phyloP scores from a whole-genome alignment of 2,888 invertebrate genomes.

The Orthosia incerta region DNA sequence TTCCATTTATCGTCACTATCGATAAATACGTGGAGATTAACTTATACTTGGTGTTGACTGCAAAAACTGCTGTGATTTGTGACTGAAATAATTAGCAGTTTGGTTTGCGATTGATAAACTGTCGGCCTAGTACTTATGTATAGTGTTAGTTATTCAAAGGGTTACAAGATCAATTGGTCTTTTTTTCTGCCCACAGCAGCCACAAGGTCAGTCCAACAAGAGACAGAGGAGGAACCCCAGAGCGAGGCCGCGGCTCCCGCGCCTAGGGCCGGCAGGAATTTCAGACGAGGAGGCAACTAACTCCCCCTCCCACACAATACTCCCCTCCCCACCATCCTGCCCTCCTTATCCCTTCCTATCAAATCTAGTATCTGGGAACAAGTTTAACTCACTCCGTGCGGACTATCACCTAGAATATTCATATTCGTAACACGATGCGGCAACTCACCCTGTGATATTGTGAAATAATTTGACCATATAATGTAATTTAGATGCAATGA shows the following conservation, averaged over 20 bases:
- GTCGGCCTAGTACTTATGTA: not conserved
- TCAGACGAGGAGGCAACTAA: conserved; percentile 82
- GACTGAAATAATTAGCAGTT: not conserved
- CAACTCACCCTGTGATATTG: conserved; percentile 57
- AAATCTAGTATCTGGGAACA: conserved; percentile 45
- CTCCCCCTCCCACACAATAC: conserved; percentile 14
- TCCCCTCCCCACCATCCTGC: conserved; percentile 55
- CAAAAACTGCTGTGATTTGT: not conserved
- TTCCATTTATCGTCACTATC: conserved; percentile 6
- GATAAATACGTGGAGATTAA: not conserved
- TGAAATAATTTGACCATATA: conserved; percentile 42
- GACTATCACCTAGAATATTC: conserved; percentile 38
- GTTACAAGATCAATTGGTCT: not conserved
- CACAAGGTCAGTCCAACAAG: conserved; percentile 78
- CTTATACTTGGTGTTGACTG: not conserved
- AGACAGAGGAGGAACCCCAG: conserved; percentile 80
- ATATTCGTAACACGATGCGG: conserved; percentile 26
- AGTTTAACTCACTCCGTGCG: conserved; percentile 18
- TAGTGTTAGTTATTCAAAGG: not conserved
- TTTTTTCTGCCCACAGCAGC: conserved; percentile 72
- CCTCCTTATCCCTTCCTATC: conserved; percentile 44
- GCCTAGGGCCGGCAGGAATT: conserved; percentile 76
- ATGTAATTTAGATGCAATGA: conserved; percentile 43
- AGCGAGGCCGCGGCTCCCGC: conserved; percentile 76
- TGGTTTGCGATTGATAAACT: not conserved